These are phyloP conservation scores for Pristionchus maxplancki DNA, from an alignment of 2,888 invertebrate species.

Conservation along the genomic window DNA sequence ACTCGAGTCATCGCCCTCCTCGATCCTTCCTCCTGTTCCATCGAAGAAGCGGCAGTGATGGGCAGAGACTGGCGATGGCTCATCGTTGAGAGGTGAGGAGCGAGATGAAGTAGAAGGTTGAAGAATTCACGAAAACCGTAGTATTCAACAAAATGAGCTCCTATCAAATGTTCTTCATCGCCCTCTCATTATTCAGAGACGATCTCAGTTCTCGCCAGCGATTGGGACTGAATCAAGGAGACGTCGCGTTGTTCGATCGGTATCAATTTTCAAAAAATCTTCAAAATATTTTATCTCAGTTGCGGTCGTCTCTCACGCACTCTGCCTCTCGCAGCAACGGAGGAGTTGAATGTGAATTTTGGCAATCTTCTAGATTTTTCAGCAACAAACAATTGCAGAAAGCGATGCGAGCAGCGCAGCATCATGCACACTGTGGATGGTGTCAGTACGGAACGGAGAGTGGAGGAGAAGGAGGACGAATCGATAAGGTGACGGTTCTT, in stretches of 20 bases:
- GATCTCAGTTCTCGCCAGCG: not conserved
- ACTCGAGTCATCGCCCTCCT: constrained; percentile 11
- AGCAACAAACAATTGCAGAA: not conserved
- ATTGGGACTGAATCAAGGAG: not conserved
- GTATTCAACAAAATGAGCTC: too few relatives aligned
- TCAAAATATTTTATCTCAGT: too few relatives aligned
- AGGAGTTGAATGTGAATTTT: not conserved
- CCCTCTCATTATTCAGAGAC: constrained; percentile 32
- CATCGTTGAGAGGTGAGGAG: not conserved
- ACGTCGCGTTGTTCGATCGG: constrained; percentile 39
- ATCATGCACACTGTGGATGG: constrained; percentile 59
- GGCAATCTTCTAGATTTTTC: not conserved
- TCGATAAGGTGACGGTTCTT: not conserved
- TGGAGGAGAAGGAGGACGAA: not conserved
- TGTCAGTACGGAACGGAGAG: constrained; percentile 57
- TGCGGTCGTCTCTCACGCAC: constrained; percentile 58
- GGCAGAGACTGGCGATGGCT: constrained; percentile 16
- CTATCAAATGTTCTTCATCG: too few relatives aligned
- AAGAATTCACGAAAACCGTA: too few relatives aligned
- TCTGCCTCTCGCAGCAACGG: not conserved
- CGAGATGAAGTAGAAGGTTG: not conserved
- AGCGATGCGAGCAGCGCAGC: constrained; percentile 39
- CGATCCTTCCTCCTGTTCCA: not conserved
- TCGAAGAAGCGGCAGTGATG: not conserved
- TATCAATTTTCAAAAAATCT: too few relatives aligned